Percentiles rank a stretch among this genome's conserved stretches.
Evolutionary conservation across 2,888 invertebrate genomes (phyloP).

Genomic region (Anorthoa munda): DNA sequence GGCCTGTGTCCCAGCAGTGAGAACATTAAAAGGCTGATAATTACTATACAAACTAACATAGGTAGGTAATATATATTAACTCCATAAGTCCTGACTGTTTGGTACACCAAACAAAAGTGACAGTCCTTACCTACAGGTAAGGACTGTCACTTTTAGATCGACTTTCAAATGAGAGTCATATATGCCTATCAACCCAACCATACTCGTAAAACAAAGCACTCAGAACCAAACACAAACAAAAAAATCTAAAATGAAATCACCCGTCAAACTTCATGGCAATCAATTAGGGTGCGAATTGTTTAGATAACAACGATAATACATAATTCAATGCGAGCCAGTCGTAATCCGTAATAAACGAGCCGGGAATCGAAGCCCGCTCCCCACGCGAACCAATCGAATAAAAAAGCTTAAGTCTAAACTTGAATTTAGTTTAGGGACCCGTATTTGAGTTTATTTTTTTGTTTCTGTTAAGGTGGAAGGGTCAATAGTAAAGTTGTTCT

Average conservation of each 20-base stretch:
- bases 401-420: constrained; percentile 52
- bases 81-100: neutral
- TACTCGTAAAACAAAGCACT: neutral
- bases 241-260: constrained; percentile 36
- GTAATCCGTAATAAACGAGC: constrained; percentile 73
- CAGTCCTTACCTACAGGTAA: too few relatives aligned
- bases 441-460: constrained; percentile 56
- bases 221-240: constrained; percentile 13
- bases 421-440: constrained; percentile 58
- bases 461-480: constrained; percentile 31
- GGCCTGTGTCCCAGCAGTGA: too few relatives aligned
- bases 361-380: constrained; percentile 68
- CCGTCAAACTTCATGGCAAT: constrained; percentile 63
- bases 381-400: constrained; percentile 63
- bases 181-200: neutral
- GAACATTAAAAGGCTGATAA: too few relatives aligned
- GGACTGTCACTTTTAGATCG: neutral
- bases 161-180: neutral
- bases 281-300: constrained; percentile 72
- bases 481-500: constrained; percentile 17
- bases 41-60: too few relatives aligned
- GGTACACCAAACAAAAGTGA: too few relatives aligned
- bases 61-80: too few relatives aligned
- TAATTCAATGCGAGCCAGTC: constrained; percentile 71
- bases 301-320: constrained; percentile 70